Base-by-base conservation (phyloP, 2,797 vertebrate genomes). In the Melanogrammus aeglefinus region DNA sequence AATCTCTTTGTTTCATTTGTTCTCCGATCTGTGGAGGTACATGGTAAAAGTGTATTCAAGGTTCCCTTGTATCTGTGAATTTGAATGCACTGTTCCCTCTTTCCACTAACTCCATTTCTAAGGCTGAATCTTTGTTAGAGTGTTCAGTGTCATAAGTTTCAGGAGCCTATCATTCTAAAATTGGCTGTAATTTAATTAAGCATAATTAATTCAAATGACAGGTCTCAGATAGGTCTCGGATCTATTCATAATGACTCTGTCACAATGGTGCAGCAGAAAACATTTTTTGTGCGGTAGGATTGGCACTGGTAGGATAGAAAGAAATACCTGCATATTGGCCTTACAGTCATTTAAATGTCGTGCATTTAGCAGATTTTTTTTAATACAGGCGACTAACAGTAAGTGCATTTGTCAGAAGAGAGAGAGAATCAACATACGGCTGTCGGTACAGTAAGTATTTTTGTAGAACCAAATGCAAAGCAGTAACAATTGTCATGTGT, bases 1-100 rank as follows among this genome's bases (percentile, higher is more conserved):
- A 87, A 81, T 51, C 77, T 83, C 70, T 78, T 63, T 36, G 33
- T 71, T 78, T 86, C 75, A 81, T 82, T 78, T 72, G 76, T 76
- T 76, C 18, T 73, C 76, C 71, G 75, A 51, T 81, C 74, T 76
- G 29, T 51, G 73, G 69, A 73, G 74, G 73, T 21, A 33, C 18
- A 21, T 9, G 69, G 0, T 10, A 6, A 0, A 18, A 63, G 63
- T 70, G 74, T 18, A 33, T 33, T 14, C 29, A 63, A 27, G 41
- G 21, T 44, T 51, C 72, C 18, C 35, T 7, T 13, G 18, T 35
- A n/a, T 36, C 21, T 27, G 5, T 39, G n/a, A 38, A n/a, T 73
- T 39, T 41, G 3, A 41, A 41, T 39, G 1, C 69, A 33, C 6
- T 71, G 10, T 71, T 71, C 29, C 29, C 16, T 29, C 29, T 41